A percentile compares a stretch with the other conserved stretches of the same genome.
These are phyloP conservation scores for Pteropus alecto DNA, from an alignment of 2,113 vertebrate genomes.

Conservation along the genomic window DNA sequence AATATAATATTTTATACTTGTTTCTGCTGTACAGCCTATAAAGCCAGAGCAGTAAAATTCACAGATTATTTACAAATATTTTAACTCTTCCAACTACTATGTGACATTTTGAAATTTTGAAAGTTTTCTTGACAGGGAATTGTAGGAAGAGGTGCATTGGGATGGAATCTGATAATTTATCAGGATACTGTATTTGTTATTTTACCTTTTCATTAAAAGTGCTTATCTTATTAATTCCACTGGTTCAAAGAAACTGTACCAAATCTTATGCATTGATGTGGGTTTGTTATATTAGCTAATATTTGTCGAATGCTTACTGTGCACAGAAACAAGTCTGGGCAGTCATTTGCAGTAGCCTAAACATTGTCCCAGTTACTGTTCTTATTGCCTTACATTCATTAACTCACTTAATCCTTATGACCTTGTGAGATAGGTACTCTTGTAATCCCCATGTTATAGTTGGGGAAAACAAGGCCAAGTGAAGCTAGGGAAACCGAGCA, in stretches of 20 bases:
- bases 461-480: not conserved
- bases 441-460: not conserved
- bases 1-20: not conserved
- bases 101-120: not conserved
- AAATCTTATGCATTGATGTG: not conserved
- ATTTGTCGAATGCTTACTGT: not conserved
- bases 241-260: not conserved
- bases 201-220: not conserved
- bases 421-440: not conserved
- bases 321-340: not conserved
- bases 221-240: not conserved
- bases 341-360: not conserved
- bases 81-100: not conserved
- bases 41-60: not conserved
- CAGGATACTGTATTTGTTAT: not conserved
- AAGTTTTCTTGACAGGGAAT: not conserved
- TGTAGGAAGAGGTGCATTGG: not conserved
- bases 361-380: not conserved
- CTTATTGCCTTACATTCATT: not conserved
- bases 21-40: not conserved
- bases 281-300: not conserved
- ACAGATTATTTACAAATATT: not conserved
- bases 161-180: not conserved
- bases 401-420: not conserved
- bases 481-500: not conserved